Percentiles rank a stretch among this genome's conserved stretches.
Conservation (phyloP, 1,140 invertebrate genomes). For the Saccostrea glomerata region DNA sequence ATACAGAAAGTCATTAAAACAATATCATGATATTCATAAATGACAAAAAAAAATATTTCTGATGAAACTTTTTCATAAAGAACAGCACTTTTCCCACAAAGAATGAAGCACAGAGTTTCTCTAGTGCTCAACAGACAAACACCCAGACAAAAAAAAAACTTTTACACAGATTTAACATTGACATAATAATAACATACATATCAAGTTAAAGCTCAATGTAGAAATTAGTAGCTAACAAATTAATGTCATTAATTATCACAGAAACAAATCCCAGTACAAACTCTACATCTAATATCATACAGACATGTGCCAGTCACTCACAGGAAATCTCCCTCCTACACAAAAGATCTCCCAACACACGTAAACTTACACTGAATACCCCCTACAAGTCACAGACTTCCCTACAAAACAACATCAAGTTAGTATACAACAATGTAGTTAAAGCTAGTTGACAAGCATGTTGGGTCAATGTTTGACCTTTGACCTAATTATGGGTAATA, state of each 20-base stretch:
- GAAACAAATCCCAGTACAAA: not conserved
- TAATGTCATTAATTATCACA: not conserved
- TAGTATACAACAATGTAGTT: not conserved
- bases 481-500: not conserved
- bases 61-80: not conserved
- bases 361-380: not conserved
- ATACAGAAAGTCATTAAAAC: too few relatives aligned
- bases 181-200: not conserved
- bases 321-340: not conserved
- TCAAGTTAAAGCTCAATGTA: not conserved
- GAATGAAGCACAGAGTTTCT: not conserved
- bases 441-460: not conserved
- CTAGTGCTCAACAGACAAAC: not conserved
- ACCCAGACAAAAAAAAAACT: not conserved
- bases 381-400: not conserved
- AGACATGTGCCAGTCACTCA: not conserved
- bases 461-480: not conserved
- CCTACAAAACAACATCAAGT: not conserved
- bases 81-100: not conserved
- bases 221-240: not conserved
- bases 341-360: not conserved
- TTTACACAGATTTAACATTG: not conserved
- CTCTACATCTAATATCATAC: not conserved
- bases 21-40: not conserved
- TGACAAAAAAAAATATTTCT: constrained; percentile 4